Base-by-base conservation (phyloP, 1,140 invertebrate genomes). In the Anastrepha ludens region DNA sequence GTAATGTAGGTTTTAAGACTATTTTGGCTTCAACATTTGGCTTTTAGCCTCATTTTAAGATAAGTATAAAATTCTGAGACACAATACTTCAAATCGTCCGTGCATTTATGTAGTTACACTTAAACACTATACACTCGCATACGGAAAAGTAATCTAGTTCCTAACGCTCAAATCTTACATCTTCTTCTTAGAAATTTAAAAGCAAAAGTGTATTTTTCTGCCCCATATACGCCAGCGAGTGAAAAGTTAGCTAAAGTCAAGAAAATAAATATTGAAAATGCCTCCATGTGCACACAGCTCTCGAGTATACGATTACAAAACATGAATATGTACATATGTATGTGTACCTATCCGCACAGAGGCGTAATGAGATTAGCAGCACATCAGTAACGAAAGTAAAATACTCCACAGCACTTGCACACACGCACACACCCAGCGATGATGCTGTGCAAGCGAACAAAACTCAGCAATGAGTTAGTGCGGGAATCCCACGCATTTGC, bases 361-460 rank as follows among this genome's bases (percentile, higher is more conserved):
- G 74, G 47, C 74, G 74, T 55, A 81, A 81, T 81, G 50, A 81
- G 44, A 81, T 81, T 55, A 81, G 47, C 20, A 55, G 7, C 74
- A 44, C 41, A 17, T 55, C 74, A 29, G 50, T n/a, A 81, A 81
- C 20, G 74, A 81, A 81, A 81, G 74, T 81, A 81, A 81, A 81
- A 81, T 81, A 81, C 17, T 7, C n/a, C 60, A 9, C 5, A 17
- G 60, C 60, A 62, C 8, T 17, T 9, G 20, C 47, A 50, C 47
- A 81, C 17, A 74, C 44, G 2, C 67, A 70, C 2, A 67, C 29
- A 9, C 3, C 29, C 11, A 78, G 47, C 4, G 15, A 3, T 8
- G 17, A 29, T 65, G 65, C 13, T 67, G 13, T 47, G 55, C 64
- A 67, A 29, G 4, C 29, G 29, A 55, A 20, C 47, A 55, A 29